Evolutionary conservation across 1,140 invertebrate genomes (phyloP).

Genomic region (Drosophila rhopaloa): DNA sequence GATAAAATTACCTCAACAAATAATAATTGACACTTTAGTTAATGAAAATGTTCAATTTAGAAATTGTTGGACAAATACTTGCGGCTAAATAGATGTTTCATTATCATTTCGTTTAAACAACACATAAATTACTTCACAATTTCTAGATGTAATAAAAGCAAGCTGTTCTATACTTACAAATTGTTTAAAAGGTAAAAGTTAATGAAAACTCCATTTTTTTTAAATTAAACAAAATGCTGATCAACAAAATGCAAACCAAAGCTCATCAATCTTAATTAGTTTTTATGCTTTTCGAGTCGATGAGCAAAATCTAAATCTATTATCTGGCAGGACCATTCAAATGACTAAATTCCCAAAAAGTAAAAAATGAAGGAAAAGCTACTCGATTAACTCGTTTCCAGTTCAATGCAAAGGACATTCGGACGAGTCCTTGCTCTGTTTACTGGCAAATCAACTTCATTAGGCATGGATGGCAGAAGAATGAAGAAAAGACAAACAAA

Average conservation of each 20-base stretch:
- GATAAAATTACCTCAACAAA: not conserved
- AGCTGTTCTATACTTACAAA: no score
- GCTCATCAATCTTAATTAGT: slow-evolving; percentile 7
- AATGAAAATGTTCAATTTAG: slow-evolving; percentile 12
- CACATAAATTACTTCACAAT: no score
- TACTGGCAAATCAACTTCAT: slow-evolving; percentile 65
- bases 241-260: not conserved
- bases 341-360: not conserved
- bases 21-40: slow-evolving; percentile 24
- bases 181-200: no score
- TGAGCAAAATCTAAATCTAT: not conserved
- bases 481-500: slow-evolving; percentile 31
- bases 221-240: no score
- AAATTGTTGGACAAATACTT: slow-evolving; percentile 7
- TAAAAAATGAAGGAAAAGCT: not conserved
- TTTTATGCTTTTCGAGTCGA: not conserved
- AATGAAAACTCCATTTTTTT: no score
- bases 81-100: not conserved
- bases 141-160: no score
- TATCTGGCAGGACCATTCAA: no score
- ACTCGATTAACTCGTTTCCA: slow-evolving; percentile 42
- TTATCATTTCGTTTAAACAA: no score
- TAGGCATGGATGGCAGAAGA: slow-evolving; percentile 47
- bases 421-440: not conserved
- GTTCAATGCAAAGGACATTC: slow-evolving; percentile 26